Conservation (phyloP, 2,113 vertebrate species). For the Pristiophorus japonicus region DNA sequence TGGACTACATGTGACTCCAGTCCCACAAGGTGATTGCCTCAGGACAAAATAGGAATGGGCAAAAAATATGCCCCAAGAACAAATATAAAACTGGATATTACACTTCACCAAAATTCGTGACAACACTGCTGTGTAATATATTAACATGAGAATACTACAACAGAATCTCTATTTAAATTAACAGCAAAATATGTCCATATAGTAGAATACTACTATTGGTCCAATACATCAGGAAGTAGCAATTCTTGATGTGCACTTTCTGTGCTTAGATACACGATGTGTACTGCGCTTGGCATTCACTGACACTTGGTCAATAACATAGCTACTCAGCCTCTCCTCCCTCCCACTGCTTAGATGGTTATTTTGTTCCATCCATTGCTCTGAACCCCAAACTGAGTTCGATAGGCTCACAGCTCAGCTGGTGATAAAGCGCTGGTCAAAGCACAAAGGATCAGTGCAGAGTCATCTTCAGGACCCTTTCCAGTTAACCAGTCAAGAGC, state of each 20-base stretch:
- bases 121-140: neutral
- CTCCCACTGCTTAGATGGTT: neutral
- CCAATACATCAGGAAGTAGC: neutral
- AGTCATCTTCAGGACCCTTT: neutral
- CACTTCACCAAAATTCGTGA: neutral
- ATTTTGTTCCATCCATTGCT: neutral
- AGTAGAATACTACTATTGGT: neutral
- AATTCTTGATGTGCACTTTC: neutral
- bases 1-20: neutral
- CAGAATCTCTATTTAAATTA: neutral
- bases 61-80: neutral
- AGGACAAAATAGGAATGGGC: too few species aligned
- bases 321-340: neutral
- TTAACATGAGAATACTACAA: neutral
- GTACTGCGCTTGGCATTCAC: neutral
- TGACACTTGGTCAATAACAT: neutral
- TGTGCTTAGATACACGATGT: neutral
- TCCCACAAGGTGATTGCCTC: neutral
- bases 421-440: neutral
- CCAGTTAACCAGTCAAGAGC: neutral
- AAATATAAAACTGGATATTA: neutral
- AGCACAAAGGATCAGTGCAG: neutral
- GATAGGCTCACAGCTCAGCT: too few species aligned
- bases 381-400: neutral
- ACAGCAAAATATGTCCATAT: neutral